A percentile compares a stretch with the other conserved stretches of the same genome.
phyloP scores from a whole-genome alignment of 2,113 vertebrate genomes.

The Nothoprocta perdicaria region DNA sequence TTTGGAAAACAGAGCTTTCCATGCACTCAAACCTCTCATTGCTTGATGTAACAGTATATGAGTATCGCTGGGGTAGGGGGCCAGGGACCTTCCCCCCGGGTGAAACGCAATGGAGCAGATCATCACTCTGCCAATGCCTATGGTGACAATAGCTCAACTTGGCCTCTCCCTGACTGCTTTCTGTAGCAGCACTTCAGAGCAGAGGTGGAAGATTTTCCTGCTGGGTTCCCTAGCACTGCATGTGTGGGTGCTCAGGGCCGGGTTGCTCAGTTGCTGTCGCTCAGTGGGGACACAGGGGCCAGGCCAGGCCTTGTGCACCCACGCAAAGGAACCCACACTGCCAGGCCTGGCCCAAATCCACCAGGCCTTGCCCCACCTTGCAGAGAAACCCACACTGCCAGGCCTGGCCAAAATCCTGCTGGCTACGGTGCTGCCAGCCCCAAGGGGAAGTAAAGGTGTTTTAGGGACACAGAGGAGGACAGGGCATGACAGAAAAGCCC shows the following conservation, averaged over 20 bases:
- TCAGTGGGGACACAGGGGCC: too few relatives aligned
- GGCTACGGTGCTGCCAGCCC: too few relatives aligned
- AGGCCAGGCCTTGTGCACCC: background rate
- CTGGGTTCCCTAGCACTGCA: too few relatives aligned
- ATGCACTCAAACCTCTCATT: background rate
- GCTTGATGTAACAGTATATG: background rate
- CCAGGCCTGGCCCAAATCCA: background rate
- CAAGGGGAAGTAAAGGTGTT: too few relatives aligned
- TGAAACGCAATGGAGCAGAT: background rate
- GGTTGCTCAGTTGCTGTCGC: background rate
- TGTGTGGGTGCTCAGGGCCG: background rate
- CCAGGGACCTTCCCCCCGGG: background rate
- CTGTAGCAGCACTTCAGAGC: too few relatives aligned
- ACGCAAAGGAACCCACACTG: background rate
- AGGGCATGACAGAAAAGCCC: too few relatives aligned
- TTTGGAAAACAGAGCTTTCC: background rate
- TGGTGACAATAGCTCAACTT: too few relatives aligned
- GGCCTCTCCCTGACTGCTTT: too few relatives aligned
- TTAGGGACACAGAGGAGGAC: too few relatives aligned
- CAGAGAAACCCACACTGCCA: background rate
- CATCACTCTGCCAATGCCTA: too few relatives aligned
- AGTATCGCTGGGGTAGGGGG: background rate
- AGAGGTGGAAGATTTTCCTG: too few relatives aligned
- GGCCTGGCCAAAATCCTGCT: background rate
- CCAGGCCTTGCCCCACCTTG: background rate